These are phyloP conservation scores for Papilio dardanus DNA, from an alignment of 1,140 invertebrate genomes.

Conservation along the genomic window DNA sequence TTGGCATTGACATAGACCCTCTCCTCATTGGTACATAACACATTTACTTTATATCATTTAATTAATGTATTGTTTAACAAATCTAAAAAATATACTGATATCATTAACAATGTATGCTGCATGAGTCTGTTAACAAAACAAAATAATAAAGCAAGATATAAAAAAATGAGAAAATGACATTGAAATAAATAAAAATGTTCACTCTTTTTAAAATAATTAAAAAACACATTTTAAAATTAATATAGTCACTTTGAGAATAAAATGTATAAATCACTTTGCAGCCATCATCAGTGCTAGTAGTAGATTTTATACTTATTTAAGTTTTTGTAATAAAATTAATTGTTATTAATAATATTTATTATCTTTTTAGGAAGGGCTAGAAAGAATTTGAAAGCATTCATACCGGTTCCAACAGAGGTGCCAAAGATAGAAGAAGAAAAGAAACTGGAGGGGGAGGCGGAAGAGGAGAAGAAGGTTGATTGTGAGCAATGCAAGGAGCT, in stretches of 20 bases:
- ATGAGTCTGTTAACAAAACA: neutral
- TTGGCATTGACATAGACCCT: slow-evolving; percentile 98
- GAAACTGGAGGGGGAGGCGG: slow-evolving; percentile 52
- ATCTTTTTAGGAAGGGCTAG: slow-evolving; percentile 69
- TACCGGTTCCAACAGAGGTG: slow-evolving; percentile 65
- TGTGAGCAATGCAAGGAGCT: slow-evolving; percentile 66
- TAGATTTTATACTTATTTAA: neutral
- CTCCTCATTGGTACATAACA: slow-evolving; percentile 87
- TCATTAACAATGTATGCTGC: neutral
- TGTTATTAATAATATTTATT: neutral
- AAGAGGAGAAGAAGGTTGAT: slow-evolving; percentile 59
- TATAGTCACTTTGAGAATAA: neutral
- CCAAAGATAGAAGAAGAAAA: slow-evolving; percentile 68
- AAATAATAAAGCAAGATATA: neutral
- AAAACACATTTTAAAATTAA: neutral
- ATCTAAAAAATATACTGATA: neutral
- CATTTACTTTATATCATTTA: slow-evolving; percentile 27
- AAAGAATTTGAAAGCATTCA: slow-evolving; percentile 70
- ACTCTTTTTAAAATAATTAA: neutral
- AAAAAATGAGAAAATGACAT: neutral
- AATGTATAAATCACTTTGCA: neutral
- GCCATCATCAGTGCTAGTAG: neutral
- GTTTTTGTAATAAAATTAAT: neutral
- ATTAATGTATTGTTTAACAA: neutral
- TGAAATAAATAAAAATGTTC: neutral